Evolutionary conservation across 2,888 invertebrate species (phyloP), one percentile per base, ranked within the genome.

Genomic region (Caenorhabditis sp.): DNA sequence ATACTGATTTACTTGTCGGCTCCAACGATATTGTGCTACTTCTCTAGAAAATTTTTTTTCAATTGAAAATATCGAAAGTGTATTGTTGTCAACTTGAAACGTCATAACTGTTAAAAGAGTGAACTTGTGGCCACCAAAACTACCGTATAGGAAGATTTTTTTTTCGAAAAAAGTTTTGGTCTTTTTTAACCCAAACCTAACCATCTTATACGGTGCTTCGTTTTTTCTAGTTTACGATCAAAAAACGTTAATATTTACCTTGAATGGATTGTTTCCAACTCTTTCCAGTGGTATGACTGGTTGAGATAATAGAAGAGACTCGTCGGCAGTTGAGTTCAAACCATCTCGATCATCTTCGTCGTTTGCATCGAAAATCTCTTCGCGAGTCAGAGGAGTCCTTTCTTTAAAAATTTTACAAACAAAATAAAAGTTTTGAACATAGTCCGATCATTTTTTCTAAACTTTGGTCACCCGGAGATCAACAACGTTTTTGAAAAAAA

Each of bases 191-290:
- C n/a, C n/a, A n/a, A n/a, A n/a, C n/a, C n/a, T n/a, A n/a, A n/a
- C n/a, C n/a, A n/a, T n/a, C 51, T 6, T 19, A 14, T 31, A 1
- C 24, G n/a, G 36, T 55, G 36, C 51, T 36, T 23, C 23, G n/a
- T 3, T 12, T 51, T 14, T n/a, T 14, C 21, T n/a, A n/a, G n/a
- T n/a, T n/a, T n/a, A n/a, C n/a, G n/a, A n/a, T n/a, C n/a, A n/a
- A n/a, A n/a, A n/a, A n/a, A n/a, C n/a, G n/a, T n/a, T n/a, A n/a
- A n/a, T n/a, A n/a, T n/a, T 26, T 54, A 58, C 58, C 12, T 66
- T 66, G 19, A 71, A 71, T 10, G 71, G 71, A 64, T 71, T 71
- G 31, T 55, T 55, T 12, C 62, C 66, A 21, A 55, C 31, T 27
- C 57, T 26, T n/a, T 64, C 66, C 24, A 66, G 19, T 26, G 65